Evolutionary conservation across 2,888 invertebrate genomes (phyloP), one percentile per base, ranked within the genome.

Genomic region (Ligdia adustata): DNA sequence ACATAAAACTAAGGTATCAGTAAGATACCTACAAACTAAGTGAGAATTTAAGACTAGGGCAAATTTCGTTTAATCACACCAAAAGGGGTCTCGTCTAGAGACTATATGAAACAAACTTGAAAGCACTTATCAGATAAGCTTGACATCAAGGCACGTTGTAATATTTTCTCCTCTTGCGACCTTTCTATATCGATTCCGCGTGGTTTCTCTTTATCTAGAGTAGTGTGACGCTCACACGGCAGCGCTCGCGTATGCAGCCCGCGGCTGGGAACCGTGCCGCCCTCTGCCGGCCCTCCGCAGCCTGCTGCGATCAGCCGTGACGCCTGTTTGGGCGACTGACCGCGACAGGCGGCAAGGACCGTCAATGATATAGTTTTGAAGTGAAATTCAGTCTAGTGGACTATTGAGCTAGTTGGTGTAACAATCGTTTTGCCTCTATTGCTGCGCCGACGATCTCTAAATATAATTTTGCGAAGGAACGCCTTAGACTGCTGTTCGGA

Each of bases 251-350:
- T 43, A 31, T 57, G 52, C 51, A 61, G 75, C 68, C 84, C 83
- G 78, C 79, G 69, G 66, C 64, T 76, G 78, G 67, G 80, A 79
- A 80, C 68, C 72, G 72, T 79, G 81, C 69, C 76, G 69, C 42
- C 57, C 55, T 47, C 15, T 38, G 45, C 37, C 43, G 49, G 52
- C 48, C 62, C 55, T 57, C 60, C 59, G 55, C 56, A 48, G 52
- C 56, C 43, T 28, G 37, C 38, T 4, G 45, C 49, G 46, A 38
- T 57, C 53, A 52, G 42, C 59, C 64, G 55, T 70, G 61, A 66
- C 62, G 53, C 43, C 52, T 41, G 53, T 33, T 46, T 53, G 47
- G 52, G 55, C 46, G 34, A 59, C 52, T 58, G 61, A 61, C 61
- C 63, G 60, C 53, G 38, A 50, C 54, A 45, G 35, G 53, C 42